Evolutionary conservation across 2,888 invertebrate species (phyloP).

Genomic region (Aricia artaxerxes): DNA sequence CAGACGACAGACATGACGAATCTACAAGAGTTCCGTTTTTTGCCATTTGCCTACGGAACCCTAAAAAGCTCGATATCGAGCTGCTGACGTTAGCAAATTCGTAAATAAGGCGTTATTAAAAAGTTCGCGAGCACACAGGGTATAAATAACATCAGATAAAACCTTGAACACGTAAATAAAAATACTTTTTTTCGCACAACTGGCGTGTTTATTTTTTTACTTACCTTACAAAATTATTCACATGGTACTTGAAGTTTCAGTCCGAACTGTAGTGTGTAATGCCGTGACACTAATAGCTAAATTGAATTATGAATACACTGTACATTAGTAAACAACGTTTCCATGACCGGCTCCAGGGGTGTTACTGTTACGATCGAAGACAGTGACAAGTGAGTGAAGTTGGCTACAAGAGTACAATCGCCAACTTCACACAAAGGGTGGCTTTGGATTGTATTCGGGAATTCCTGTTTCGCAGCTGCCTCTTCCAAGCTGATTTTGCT

Average conservation of each 20-base stretch:
- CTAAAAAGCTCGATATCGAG: background rate
- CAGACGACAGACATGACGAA: too few relatives aligned
- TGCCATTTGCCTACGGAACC: too few relatives aligned
- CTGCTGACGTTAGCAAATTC: background rate
- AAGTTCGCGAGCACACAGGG: background rate
- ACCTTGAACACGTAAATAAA: background rate
- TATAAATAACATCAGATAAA: constrained; percentile 5
- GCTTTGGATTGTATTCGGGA: background rate
- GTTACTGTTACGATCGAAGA: constrained; percentile 26
- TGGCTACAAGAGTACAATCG: background rate
- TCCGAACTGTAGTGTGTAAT: background rate
- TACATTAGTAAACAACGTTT: constrained; percentile 10
- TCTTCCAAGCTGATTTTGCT: background rate
- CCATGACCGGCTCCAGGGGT: constrained; percentile 1
- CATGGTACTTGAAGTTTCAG: background rate
- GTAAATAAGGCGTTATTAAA: constrained; percentile 7
- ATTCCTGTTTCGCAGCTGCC: background rate
- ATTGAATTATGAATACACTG: background rate
- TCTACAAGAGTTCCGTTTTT: too few relatives aligned
- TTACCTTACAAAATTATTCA: background rate
- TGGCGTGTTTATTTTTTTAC: background rate
- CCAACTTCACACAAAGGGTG: constrained; percentile 5
- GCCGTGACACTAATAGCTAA: background rate
- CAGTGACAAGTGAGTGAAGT: constrained; percentile 22
- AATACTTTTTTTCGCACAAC: background rate